phyloP scores from a whole-genome alignment of 2,888 invertebrate genomes.

The Cantharis flavilabris region DNA sequence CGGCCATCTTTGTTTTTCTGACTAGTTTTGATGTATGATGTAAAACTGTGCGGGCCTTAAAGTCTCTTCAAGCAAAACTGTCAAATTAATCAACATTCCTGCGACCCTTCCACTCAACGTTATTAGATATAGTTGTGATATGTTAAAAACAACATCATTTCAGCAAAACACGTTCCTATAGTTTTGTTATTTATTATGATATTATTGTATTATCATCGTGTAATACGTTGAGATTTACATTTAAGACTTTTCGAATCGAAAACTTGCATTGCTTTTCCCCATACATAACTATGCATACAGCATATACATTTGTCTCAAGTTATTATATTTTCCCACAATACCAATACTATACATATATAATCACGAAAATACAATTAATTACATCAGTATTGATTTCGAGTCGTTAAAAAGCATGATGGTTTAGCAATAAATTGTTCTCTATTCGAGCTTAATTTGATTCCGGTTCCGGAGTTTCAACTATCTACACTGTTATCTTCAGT shows the following conservation, averaged over 20 bases:
- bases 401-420: conserved; percentile 40
- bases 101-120: conserved; percentile 41
- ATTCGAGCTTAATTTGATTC: conserved; percentile 48
- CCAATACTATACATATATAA: too few species aligned
- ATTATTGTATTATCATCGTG: not conserved
- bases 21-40: conserved; percentile 49
- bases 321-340: not conserved
- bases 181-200: not conserved
- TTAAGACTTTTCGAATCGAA: not conserved
- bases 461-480: conserved; percentile 40
- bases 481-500: conserved; percentile 35
- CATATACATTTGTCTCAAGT: not conserved
- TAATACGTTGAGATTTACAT: not conserved
- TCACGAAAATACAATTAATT: conserved; percentile 40
- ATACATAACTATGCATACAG: not conserved
- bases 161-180: conserved; percentile 19
- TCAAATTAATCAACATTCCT: conserved; percentile 51
- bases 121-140: conserved; percentile 44
- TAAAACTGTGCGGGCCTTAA: conserved; percentile 46
- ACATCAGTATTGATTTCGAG: conserved; percentile 44
- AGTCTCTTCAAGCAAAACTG: conserved; percentile 47
- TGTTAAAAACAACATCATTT: conserved; percentile 24
- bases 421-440: conserved; percentile 45
- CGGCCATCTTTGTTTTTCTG: conserved; percentile 50
- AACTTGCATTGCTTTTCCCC: not conserved